phyloP scores from a whole-genome alignment of 2,113 vertebrate genomes.

The Cyanistes caeruleus region DNA sequence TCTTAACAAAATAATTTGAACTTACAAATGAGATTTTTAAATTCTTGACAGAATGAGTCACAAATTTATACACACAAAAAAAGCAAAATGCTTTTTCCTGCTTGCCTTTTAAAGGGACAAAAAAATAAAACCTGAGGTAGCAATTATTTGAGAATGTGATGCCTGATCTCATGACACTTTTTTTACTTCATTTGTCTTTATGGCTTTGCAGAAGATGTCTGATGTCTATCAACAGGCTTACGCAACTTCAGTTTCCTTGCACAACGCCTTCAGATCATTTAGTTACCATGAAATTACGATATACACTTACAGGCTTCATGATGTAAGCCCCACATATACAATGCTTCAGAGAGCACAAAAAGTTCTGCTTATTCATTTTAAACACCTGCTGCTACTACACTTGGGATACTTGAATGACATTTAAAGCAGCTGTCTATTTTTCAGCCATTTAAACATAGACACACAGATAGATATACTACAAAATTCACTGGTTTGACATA shows the following conservation, averaged over 20 bases:
- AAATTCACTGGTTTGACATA: conserved; percentile 58
- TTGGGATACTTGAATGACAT: conserved; percentile 32
- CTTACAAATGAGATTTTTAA: not conserved
- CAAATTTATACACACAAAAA: not conserved
- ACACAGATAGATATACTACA: conserved; percentile 37
- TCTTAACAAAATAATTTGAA: not conserved
- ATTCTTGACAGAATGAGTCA: not conserved
- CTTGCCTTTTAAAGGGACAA: conserved; percentile 30
- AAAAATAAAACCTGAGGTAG: conserved; percentile 65
- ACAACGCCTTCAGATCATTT: not conserved
- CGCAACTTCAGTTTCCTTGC: conserved; percentile 60
- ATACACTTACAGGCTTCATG: conserved; percentile 4
- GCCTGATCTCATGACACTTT: not conserved
- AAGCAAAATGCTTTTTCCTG: conserved; percentile 10
- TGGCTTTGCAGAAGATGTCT: conserved; percentile 66
- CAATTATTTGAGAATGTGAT: conserved; percentile 39
- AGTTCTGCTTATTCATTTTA: not conserved
- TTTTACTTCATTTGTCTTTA: conserved; percentile 65
- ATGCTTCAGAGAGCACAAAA: conserved; percentile 23
- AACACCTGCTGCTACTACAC: conserved; percentile 12
- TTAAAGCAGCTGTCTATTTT: conserved; percentile 25
- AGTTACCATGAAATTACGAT: not conserved
- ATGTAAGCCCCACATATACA: not conserved
- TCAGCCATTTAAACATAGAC: conserved; percentile 41
- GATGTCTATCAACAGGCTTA: not conserved